Evolutionary conservation across 2,113 vertebrate species (phyloP).

Genomic region (Mystacornis crossleyi): DNA sequence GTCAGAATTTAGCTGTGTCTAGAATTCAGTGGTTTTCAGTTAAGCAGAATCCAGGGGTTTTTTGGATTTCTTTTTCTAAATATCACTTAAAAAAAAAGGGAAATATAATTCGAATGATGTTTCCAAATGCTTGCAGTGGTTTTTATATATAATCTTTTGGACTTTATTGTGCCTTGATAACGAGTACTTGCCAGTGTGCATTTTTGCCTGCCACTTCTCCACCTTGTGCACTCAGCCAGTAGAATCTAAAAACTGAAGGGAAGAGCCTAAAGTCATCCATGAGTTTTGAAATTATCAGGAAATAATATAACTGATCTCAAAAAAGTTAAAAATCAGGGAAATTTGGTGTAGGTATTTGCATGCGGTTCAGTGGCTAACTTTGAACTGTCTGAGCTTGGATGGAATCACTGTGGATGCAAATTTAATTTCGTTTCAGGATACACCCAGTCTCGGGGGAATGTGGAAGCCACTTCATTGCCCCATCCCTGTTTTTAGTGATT

Average conservation of each 20-base stretch:
- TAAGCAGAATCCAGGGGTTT: rapidly evolving
- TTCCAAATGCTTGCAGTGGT: not conserved
- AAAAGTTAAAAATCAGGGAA: not conserved
- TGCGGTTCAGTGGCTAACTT: not conserved
- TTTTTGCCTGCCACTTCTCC: not conserved
- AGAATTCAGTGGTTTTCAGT: not conserved
- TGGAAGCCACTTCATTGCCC: not conserved
- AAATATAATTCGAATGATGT: not conserved
- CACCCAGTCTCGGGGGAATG: not conserved
- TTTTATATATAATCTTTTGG: not conserved
- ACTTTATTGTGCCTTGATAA: not conserved
- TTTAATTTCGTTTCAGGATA: not conserved
- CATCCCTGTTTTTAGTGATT: not conserved
- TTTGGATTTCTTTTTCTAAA: not conserved
- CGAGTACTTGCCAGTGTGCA: rapidly evolving
- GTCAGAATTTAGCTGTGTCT: not conserved
- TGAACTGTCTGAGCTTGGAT: not conserved
- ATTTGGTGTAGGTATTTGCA: not conserved
- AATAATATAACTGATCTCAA: not conserved
- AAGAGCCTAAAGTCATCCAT: not conserved
- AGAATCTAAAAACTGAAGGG: not conserved
- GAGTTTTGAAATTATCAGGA: not conserved
- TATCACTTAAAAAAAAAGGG: not conserved
- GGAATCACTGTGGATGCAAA: not conserved
- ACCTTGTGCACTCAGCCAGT: not conserved